Conservation (phyloP, 2,888 invertebrate genomes). For the Mimachlamys varia region DNA sequence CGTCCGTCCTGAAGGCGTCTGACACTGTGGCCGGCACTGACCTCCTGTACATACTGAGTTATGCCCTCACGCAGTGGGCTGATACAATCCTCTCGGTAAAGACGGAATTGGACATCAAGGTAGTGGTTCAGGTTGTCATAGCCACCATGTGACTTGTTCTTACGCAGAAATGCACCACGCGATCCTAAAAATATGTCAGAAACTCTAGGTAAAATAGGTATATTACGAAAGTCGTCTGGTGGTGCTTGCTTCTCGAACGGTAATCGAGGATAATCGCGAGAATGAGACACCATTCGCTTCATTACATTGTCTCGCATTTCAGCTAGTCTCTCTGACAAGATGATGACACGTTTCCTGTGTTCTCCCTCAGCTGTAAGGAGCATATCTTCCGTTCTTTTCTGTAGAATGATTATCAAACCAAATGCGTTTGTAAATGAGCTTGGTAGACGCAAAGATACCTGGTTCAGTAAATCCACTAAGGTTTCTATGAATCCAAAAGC, state of each 20-base stretch:
- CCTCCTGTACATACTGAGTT: slow-evolving; percentile 82
- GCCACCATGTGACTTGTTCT: slow-evolving; percentile 85
- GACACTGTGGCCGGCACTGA: slow-evolving; percentile 36
- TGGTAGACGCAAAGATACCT: slow-evolving; percentile 6
- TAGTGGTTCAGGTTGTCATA: slow-evolving; percentile 88
- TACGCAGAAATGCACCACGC: slow-evolving; percentile 82
- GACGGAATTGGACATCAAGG: slow-evolving; percentile 89
- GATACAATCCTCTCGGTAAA: slow-evolving; percentile 91
- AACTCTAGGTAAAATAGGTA: slow-evolving; percentile 78
- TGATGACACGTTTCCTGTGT: background rate
- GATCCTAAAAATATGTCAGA: slow-evolving; percentile 74
- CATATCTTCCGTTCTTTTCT: background rate
- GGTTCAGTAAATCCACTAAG: slow-evolving; percentile 28
- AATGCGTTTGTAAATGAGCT: slow-evolving; percentile 24
- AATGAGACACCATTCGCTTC: slow-evolving; percentile 13
- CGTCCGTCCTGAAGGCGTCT: slow-evolving; percentile 54
- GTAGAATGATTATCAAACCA: slow-evolving; percentile 35
- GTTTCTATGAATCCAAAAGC: background rate
- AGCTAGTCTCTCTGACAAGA: background rate
- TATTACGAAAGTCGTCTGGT: slow-evolving; percentile 81
- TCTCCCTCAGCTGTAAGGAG: background rate
- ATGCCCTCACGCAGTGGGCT: slow-evolving; percentile 88
- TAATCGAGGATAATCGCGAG: slow-evolving; percentile 4
- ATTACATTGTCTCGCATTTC: slow-evolving; percentile 5
- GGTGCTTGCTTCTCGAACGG: slow-evolving; percentile 60